Evolutionary conservation across 1,140 invertebrate species (phyloP).

Genomic region (Brachionus rotundiformis): DNA sequence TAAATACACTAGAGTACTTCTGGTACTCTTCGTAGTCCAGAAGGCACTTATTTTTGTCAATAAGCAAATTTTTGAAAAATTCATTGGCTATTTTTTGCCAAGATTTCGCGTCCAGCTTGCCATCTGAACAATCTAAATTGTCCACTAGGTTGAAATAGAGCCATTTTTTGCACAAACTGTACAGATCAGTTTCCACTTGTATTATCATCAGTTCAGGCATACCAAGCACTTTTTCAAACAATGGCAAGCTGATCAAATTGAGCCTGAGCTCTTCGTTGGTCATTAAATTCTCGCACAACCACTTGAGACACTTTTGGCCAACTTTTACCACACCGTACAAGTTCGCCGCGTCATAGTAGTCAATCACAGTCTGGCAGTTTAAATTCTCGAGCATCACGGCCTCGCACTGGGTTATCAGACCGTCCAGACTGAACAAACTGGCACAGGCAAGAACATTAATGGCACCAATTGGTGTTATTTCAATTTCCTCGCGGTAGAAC

Average conservation of each 20-base stretch:
- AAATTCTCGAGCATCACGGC: slow-evolving; percentile 77
- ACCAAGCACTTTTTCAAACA: slow-evolving; percentile 70
- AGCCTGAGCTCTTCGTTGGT: slow-evolving; percentile 65
- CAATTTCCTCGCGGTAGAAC: slow-evolving; percentile 76
- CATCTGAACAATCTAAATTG: not conserved
- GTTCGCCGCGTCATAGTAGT: slow-evolving; percentile 72
- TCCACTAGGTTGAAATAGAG: slow-evolving; percentile 66
- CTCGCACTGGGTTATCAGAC: slow-evolving; percentile 74
- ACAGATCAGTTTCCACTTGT: slow-evolving; percentile 79
- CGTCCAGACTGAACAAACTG: slow-evolving; percentile 75
- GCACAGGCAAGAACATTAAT: slow-evolving; percentile 75
- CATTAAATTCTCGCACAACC: slow-evolving; percentile 74
- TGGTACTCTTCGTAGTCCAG: slow-evolving; percentile 9
- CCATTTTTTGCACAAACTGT: slow-evolving; percentile 73
- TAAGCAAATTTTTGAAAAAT: slow-evolving; percentile 36
- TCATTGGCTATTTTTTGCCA: slow-evolving; percentile 45
- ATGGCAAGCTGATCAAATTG: slow-evolving; percentile 55
- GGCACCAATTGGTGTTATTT: slow-evolving; percentile 72
- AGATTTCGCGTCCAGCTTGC: not conserved
- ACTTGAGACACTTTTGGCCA: slow-evolving; percentile 70
- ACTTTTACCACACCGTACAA: slow-evolving; percentile 72
- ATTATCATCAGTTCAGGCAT: slow-evolving; percentile 74
- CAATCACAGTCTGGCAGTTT: slow-evolving; percentile 70
- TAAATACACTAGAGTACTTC: not conserved
- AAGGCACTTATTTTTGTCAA: not conserved